A percentile compares a stretch with the other conserved stretches of the same genome.
Evolutionary conservation across 1,140 invertebrate species (phyloP).

Genomic region (Drosophila sturtevanti): DNA sequence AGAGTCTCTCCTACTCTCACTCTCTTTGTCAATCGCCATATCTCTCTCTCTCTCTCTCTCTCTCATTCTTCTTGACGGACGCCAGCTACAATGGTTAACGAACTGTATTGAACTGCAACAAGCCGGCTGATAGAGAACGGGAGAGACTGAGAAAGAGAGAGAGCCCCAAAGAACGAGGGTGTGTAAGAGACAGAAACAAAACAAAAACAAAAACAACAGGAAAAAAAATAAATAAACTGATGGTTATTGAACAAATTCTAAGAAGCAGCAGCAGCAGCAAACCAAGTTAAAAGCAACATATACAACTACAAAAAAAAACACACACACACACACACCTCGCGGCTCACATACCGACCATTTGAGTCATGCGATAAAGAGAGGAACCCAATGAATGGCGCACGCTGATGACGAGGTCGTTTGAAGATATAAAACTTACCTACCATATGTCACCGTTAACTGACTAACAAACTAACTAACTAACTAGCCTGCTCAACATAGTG

Average conservation of each 20-base stretch:
- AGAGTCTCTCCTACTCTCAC: background rate
- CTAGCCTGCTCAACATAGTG: conserved; percentile 26
- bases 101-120: conserved; percentile 59
- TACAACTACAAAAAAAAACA: background rate
- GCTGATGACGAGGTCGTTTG: background rate
- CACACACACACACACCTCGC: conserved; percentile 18
- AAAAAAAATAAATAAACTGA: conserved; percentile 13
- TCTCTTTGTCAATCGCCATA: too few relatives aligned
- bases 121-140: conserved; percentile 10
- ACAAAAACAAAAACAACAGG: background rate
- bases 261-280: conserved; percentile 23
- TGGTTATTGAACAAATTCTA: conserved; percentile 32
- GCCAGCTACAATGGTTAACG: conserved; percentile 50
- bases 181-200: background rate
- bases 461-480: background rate
- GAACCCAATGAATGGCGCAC: background rate
- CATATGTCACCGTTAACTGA: conserved; percentile 39
- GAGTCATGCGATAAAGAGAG: conserved; percentile 41
- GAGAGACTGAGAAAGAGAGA: background rate
- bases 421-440: conserved; percentile 9
- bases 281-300: conserved; percentile 16
- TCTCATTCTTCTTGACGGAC: background rate
- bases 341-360: conserved; percentile 47
- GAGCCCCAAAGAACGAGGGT: background rate
- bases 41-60: background rate